These are phyloP conservation scores for Leptura quadrifasciata DNA, from an alignment of 2,888 invertebrate genomes.

Conservation along the genomic window DNA sequence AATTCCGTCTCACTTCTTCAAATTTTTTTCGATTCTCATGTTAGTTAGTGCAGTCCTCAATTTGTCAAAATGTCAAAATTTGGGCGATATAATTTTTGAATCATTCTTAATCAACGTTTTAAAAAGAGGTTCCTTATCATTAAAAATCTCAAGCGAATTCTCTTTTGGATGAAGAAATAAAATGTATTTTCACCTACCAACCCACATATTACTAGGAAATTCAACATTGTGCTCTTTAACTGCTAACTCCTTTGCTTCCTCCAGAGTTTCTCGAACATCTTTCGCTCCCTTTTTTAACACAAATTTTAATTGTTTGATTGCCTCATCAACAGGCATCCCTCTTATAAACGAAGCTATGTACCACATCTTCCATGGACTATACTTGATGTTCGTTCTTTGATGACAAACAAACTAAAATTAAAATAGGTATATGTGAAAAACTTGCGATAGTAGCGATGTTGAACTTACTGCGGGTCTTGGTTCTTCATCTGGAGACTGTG, in stretches of 20 bases:
- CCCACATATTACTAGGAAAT: conserved; percentile 95
- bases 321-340: conserved; percentile 96
- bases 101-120: too few relatives aligned
- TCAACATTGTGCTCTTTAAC: conserved; percentile 94
- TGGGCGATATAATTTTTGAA: too few relatives aligned
- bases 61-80: too few relatives aligned
- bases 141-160: too few relatives aligned
- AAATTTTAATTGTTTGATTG: conserved; percentile 92
- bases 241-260: conserved; percentile 93
- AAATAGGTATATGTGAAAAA: conserved; percentile 5
- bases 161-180: neutral
- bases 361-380: conserved; percentile 95
- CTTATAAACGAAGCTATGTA: conserved; percentile 91
- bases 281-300: conserved; percentile 86
- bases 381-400: conserved; percentile 88
- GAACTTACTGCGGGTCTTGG: conserved; percentile 87
- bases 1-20: too few relatives aligned
- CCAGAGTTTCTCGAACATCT: conserved; percentile 84
- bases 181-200: conserved; percentile 79
- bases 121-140: too few relatives aligned
- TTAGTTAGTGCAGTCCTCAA: too few relatives aligned
- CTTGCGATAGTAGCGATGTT: conserved; percentile 32
- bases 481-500: conserved; percentile 83
- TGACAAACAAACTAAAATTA: conserved; percentile 90
- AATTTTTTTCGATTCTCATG: too few relatives aligned